Percentiles rank a stretch among this genome's conserved stretches.
phyloP scores from a whole-genome alignment of 2,797 vertebrate species.

The Pangasius djambal region DNA sequence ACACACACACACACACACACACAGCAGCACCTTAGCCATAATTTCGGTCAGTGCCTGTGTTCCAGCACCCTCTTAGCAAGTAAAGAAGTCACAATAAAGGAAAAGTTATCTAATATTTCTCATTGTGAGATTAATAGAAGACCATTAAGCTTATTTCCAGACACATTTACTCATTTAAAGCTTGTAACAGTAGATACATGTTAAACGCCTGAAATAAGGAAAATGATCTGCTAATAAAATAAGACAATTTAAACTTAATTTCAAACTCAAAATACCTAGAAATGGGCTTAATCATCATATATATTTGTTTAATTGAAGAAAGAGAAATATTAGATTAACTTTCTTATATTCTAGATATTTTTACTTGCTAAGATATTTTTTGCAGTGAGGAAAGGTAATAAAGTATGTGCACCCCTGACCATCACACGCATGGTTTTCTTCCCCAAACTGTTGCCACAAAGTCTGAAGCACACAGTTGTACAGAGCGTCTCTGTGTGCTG shows the following conservation, averaged over 20 bases:
- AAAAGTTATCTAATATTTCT: neutral
- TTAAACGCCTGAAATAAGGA: neutral
- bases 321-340: neutral
- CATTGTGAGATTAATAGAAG: neutral
- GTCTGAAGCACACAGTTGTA: neutral
- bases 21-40: neutral
- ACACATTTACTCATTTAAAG: neutral
- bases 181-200: no score
- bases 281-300: no score
- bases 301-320: no score
- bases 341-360: neutral
- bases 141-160: neutral
- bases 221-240: neutral
- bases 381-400: neutral
- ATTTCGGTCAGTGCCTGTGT: neutral
- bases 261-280: no score
- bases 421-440: neutral
- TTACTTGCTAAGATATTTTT: neutral
- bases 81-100: neutral
- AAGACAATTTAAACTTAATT: neutral
- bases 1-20: slow-evolving; percentile 30
- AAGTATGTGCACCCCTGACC: neutral
- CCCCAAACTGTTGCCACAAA: neutral
- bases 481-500: neutral
- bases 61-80: neutral